Base-by-base conservation (phyloP, 35 echinoderm and acorn worm genomes). In the Ophioderma brevispina region DNA sequence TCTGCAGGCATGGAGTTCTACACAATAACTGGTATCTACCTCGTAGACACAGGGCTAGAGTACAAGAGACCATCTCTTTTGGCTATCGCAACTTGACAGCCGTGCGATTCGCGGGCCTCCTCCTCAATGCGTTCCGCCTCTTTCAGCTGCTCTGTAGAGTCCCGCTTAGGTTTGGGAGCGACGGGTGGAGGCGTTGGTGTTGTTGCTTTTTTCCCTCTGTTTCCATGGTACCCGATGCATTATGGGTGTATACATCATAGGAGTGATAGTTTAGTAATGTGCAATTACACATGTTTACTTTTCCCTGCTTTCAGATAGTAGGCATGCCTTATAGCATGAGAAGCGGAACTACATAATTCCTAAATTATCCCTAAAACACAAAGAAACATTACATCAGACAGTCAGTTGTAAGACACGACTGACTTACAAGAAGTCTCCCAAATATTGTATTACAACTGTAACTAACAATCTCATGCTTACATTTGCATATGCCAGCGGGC, bases 141-240 rank as follows among this genome's bases (percentile, higher is more conserved):
- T 85, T 37, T 85, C 15, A 85, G 32, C 55, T 63, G 35, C 46
- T 85, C 83, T 35, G 39, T 63, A 49, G 36, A 35, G 31, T 85
- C 83, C 50, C 52, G n/a, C 33, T 70, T 85, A 23, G 35, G 83
- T 85, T 59, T 52, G 50, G 52, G 83, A 59, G 46, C 43, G 33
- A 59, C 43, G n/a, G 34, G 83, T 70, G 59, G 83, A 59, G 83
- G 83, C 83, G 43, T 52, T 30, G 81, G 41, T 17, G 41, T 8
- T 46, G 41, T 4, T 8, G 8, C 46, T 52, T 21, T 52, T 52
- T 70, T 70, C n/a, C n/a, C 59, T 70, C 59, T 25, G 59, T 70
- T 70, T 18, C 59, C 28, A 25, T 70, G 15, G 59, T 46, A 46
- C 4, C 41, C 4, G 59, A 25, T 70, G 28, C 59, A 70, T 25